Percentiles rank a stretch among this genome's conserved stretches.
phyloP scores from a whole-genome alignment of 2,797 vertebrate genomes.

The Cercopithecus neglectus region DNA sequence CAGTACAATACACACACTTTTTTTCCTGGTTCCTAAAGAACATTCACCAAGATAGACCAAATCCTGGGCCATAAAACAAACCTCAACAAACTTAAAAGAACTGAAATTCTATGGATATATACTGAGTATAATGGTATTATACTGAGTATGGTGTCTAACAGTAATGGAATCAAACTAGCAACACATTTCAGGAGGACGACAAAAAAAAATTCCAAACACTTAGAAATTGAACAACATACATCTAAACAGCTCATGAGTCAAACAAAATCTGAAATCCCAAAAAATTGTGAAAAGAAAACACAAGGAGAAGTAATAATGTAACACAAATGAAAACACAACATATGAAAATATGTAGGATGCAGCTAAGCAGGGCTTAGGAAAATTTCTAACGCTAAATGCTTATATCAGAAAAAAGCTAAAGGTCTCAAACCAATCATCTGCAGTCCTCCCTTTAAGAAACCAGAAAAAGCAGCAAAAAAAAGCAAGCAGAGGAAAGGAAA shows the following conservation, averaged over 20 bases:
- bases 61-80: neutral
- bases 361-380: neutral
- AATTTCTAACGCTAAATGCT: neutral
- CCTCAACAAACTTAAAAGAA: too few species aligned
- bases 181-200: neutral
- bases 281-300: neutral
- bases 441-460: neutral
- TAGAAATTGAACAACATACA: neutral
- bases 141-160: neutral
- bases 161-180: neutral
- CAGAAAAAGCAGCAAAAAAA: neutral
- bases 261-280: neutral
- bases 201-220: neutral
- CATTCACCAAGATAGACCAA: neutral
- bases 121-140: too few species aligned
- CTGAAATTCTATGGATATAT: neutral
- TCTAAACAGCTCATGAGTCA: neutral
- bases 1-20: neutral
- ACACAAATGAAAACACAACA: neutral
- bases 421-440: neutral
- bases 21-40: too few species aligned
- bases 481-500: neutral
- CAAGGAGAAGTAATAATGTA: neutral
- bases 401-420: neutral
- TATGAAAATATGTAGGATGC: neutral